phyloP scores from a whole-genome alignment of 2,888 invertebrate species.

The Caenorhabditis imperialis region DNA sequence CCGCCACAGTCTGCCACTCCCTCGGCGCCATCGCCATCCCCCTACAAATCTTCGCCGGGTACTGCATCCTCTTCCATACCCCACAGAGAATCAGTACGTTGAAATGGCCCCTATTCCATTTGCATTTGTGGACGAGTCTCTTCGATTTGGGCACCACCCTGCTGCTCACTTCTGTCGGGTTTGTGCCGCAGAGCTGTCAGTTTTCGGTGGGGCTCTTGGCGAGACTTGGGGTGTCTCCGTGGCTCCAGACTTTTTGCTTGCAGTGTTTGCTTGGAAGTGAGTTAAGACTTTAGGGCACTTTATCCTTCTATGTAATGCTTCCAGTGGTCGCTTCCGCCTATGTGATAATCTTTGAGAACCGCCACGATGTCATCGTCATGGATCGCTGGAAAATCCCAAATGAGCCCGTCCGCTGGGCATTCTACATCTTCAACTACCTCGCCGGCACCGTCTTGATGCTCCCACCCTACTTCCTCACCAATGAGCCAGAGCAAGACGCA shows the following conservation, averaged over 20 bases:
- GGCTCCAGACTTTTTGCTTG: conserved; percentile 1
- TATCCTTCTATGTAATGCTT: no score
- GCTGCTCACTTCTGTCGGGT: conserved; percentile 10
- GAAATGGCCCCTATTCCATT: conserved; percentile 19
- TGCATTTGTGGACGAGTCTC: conserved; percentile 17
- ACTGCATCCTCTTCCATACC: conserved; percentile 13
- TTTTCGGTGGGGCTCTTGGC: conserved; percentile 7
- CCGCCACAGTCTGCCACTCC: conserved; percentile 12
- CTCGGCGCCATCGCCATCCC: conserved; percentile 3
- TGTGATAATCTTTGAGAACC: no score
- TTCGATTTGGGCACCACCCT: neutral
- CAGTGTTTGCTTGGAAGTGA: conserved; percentile 11
- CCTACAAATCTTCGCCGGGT: neutral
- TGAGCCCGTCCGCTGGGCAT: neutral
- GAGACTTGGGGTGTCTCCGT: neutral
- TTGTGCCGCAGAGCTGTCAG: conserved; percentile 6
- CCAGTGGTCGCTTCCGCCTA: no score
- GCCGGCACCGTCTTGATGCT: neutral
- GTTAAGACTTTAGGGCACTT: no score
- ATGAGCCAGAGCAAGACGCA: conserved; percentile 8
- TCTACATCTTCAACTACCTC: conserved; percentile 2
- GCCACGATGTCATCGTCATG: conserved; percentile 1
- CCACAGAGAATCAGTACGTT: conserved; percentile 2
- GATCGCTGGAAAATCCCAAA: neutral
- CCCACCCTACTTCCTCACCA: conserved; percentile 8